Evolutionary conservation across 1,140 invertebrate species (phyloP), one percentile per base, ranked within the genome.

Genomic region (Acromyrmex echinatior): DNA sequence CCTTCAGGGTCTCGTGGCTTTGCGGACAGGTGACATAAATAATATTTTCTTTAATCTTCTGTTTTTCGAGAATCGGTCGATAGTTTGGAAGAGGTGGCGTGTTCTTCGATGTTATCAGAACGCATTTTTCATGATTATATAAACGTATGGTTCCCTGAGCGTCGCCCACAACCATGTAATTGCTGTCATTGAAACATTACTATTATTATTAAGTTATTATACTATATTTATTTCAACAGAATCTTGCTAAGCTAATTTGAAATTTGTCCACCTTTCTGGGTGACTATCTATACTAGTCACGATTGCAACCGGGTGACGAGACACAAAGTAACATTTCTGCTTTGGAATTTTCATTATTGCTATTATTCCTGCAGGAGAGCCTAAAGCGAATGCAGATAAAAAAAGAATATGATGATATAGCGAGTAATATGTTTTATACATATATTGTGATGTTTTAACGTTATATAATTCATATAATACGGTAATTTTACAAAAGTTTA

Each of bases 201-300:
- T 3, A 16, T 73, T n/a, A 1, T 62, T 62, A 49, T 39, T 74
- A 53, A 56, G 1, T 62, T 62, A 49, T 39, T 74, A 35, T 68
- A 35, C 39, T n/a, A 49, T 7, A 31, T 65, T 79, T 14, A 58
- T 35, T 76, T 56, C n/a, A 76, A 56, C 7, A 39, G 14, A 45
- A 21, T 68, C 10, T 21, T 73, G 18, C 18, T 73, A 51, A 14
- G 6, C n/a, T 3, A 21, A 5, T 9, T 53, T 79, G 31, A 5
- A 74, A 71, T 85, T 79, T 14, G 66, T 74, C 31, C 88, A 92
- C 93, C 87, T 89, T 65, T 91, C 66, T 9, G 91, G 91, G 77
- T 92, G 89, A 18, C 80, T 58, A 10, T 91, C 92, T 0, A 93
- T 66, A 25, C 92, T 88, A 28, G 89, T 93, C 10, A 90, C 9